These are phyloP conservation scores for Eufriesea mexicana DNA, from an alignment of 1,140 invertebrate species.

Conservation along the genomic window DNA sequence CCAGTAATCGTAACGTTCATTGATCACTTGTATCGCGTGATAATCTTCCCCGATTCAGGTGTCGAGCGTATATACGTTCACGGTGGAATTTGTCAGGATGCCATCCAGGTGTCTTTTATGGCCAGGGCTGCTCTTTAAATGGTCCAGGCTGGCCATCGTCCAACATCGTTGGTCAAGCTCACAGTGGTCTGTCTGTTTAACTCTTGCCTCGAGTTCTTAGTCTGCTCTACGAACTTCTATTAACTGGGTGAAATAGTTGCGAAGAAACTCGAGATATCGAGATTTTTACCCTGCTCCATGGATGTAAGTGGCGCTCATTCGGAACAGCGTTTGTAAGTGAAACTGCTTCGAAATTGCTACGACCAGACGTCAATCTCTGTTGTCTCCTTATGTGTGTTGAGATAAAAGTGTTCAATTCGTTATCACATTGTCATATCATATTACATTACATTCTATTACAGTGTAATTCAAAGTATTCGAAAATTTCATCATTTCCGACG, in stretches of 20 bases:
- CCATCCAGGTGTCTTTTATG: constrained; percentile 76
- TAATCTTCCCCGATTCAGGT: constrained; percentile 37
- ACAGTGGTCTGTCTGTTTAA: constrained; percentile 27
- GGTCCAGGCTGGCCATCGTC: constrained; percentile 68
- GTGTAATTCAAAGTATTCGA: too few species aligned
- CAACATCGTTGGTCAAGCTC: constrained; percentile 71
- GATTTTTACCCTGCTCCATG: neutral
- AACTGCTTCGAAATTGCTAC: neutral
- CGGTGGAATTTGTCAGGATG: constrained; percentile 74
- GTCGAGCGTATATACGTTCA: constrained; percentile 37
- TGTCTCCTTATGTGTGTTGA: neutral
- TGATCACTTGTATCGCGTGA: neutral
- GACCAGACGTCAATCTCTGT: too few species aligned
- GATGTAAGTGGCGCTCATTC: neutral
- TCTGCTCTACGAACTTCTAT: neutral
- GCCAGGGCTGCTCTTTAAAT: constrained; percentile 68
- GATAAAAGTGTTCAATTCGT: neutral
- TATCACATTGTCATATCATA: too few species aligned
- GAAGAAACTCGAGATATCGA: neutral
- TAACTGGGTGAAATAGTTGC: too few species aligned
- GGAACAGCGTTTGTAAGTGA: neutral
- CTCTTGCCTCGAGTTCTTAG: neutral
- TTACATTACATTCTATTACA: too few species aligned
- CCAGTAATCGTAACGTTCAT: too few species aligned
- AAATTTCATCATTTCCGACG: too few species aligned